These are phyloP conservation scores for Formica exsecta DNA, from an alignment of 1,140 invertebrate species.

Conservation along the genomic window DNA sequence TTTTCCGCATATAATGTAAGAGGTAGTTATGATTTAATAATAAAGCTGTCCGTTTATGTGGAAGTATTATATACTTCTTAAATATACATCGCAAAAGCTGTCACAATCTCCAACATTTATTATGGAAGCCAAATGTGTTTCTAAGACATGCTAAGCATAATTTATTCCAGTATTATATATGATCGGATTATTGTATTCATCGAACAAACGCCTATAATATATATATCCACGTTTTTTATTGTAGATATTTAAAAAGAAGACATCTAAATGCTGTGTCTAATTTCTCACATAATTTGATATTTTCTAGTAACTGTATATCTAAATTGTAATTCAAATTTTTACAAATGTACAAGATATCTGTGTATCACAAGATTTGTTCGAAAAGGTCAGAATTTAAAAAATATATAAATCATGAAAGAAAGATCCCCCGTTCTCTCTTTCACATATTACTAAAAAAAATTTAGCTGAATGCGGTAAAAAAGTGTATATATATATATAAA, in stretches of 20 bases:
- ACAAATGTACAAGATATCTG: constrained; percentile 1
- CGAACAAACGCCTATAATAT: not conserved
- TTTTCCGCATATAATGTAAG: constrained; percentile 38
- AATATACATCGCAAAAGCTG: constrained; percentile 17
- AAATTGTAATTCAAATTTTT: not conserved
- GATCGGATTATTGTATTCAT: not conserved
- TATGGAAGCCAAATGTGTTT: not conserved
- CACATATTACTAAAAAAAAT: not conserved
- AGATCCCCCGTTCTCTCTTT: not conserved
- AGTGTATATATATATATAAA: too few relatives aligned
- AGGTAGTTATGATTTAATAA: constrained; percentile 39
- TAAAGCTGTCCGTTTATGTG: constrained; percentile 20
- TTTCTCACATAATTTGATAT: not conserved
- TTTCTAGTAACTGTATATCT: constrained; percentile 2
- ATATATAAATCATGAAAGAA: not conserved
- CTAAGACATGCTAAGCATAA: not conserved
- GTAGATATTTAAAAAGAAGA: not conserved
- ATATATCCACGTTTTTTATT: not conserved
- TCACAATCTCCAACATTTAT: constrained; percentile 16
- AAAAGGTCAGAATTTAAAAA: not conserved
- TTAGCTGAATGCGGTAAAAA: not conserved
- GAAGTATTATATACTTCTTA: constrained; percentile 11
- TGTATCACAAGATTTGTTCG: not conserved
- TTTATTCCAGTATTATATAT: not conserved
- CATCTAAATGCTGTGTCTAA: not conserved